A percentile compares a stretch with the other conserved stretches of the same genome.
phyloP scores from a whole-genome alignment of 2,113 vertebrate species.

The Xenotilapia flavipinnis region DNA sequence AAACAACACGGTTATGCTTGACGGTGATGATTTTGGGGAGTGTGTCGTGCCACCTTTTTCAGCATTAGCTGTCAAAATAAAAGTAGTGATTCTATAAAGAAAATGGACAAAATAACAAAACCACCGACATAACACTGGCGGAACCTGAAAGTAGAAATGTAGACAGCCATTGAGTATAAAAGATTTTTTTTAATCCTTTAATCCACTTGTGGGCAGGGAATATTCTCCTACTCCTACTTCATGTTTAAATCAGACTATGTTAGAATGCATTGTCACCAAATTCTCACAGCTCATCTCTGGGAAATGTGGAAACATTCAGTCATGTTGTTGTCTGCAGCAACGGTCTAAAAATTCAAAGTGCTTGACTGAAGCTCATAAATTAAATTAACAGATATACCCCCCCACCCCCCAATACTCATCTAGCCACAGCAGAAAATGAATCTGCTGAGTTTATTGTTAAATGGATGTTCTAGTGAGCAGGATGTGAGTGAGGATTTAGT shows the following conservation, averaged over 20 bases:
- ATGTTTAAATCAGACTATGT: neutral
- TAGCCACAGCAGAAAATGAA: conserved; percentile 36
- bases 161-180: neutral
- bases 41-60: neutral
- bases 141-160: neutral
- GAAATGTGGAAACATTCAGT: neutral
- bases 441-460: conserved; percentile 51
- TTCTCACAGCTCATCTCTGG: neutral
- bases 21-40: neutral
- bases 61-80: neutral
- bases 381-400: conserved; percentile 30
- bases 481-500: conserved; percentile 46
- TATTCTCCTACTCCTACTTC: neutral
- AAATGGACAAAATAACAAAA: neutral
- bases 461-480: conserved; percentile 29
- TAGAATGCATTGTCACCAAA: neutral
- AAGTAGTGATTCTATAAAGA: neutral
- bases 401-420: conserved; percentile 16
- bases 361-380: conserved; percentile 39
- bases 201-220: neutral
- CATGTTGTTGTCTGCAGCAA: neutral
- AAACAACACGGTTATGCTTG: neutral
- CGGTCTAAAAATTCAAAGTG: neutral
- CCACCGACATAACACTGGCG: neutral
- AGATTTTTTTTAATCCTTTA: neutral